A percentile compares a stretch with the other conserved stretches of the same genome.
phyloP scores from a whole-genome alignment of 1,140 invertebrate species.

The Lordiphosa mommai region DNA sequence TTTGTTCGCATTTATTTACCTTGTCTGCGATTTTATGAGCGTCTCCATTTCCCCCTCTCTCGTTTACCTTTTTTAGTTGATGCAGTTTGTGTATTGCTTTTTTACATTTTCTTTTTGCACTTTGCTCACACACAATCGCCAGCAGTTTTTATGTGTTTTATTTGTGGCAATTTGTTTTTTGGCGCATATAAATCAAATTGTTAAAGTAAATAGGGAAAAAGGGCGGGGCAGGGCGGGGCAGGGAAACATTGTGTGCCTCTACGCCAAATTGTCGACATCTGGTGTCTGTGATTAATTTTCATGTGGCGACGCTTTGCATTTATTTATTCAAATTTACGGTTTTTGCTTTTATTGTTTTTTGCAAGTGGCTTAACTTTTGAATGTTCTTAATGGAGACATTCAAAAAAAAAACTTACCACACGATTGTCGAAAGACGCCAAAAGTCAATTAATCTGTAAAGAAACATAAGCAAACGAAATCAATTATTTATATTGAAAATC shows the following conservation, averaged over 20 bases:
- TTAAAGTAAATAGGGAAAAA: constrained; percentile 29
- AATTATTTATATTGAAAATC: too few relatives aligned
- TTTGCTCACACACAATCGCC: constrained; percentile 6
- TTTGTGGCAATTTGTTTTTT: constrained; percentile 47
- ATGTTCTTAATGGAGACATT: constrained; percentile 28
- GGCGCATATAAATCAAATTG: constrained; percentile 58
- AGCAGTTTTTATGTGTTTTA: constrained; percentile 48
- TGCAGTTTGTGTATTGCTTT: constrained; percentile 35
- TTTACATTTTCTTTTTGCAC: constrained; percentile 9
- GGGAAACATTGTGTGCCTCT: not conserved
- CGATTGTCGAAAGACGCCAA: too few relatives aligned
- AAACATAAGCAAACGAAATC: not conserved
- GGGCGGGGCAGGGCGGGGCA: too few relatives aligned
- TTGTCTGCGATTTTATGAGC: constrained; percentile 54
- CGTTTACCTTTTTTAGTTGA: constrained; percentile 32
- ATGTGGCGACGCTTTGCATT: constrained; percentile 30
- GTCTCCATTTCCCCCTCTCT: not conserved
- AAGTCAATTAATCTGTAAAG: too few relatives aligned
- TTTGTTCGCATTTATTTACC: constrained; percentile 54
- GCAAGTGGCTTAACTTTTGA: constrained; percentile 1
- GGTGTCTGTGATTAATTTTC: constrained; percentile 48
- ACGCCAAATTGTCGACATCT: constrained; percentile 24
- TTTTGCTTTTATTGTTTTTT: constrained; percentile 1
- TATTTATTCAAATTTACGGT: constrained; percentile 35
- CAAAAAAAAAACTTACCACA: not conserved